Evolutionary conservation across 2,888 invertebrate genomes (phyloP), one percentile per base, ranked within the genome.

Genomic region (Pecten maximus): DNA sequence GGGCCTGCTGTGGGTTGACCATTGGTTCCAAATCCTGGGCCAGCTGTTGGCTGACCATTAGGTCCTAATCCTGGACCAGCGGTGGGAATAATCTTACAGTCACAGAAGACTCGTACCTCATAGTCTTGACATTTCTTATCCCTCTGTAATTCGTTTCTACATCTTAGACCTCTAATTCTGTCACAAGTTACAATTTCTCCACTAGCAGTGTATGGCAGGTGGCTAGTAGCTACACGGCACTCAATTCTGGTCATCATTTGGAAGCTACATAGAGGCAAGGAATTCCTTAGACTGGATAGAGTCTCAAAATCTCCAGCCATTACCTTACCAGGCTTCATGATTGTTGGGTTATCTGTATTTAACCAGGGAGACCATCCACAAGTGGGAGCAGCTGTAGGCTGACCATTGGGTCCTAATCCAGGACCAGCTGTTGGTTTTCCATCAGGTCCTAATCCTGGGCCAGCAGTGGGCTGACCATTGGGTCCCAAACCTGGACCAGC

Each of bases 151-250:
- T 90, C 87, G 88, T 92, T 92, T 44, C 89, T 89, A 91, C 95
- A 95, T 40, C 93, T 93, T 40, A 95, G 91, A 12, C 95, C 95
- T n/a, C 93, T 90, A 4, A 91, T 90, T 35, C 95, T 89, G 93
- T 98, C 98, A 96, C 99, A 99, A 93, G 98, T 98, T 0, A 98
- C 98, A 95, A 98, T 97, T 89, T 98, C 97, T 0, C 98, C 98
- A 23, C 98, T 98, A 91, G 98, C 97, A 94, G 98, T 98, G 0
- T 98, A 97, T 0, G 97, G 96, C 91, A 97, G 97, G 94, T 98
- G 98, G 0, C 97, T 97, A 0, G 97, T 97, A 0, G 98, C 98
- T 0, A 98, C 98, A 50, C 98, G 97, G 95, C 99, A 99, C 95
- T 98, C 98, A 91, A 99, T 98, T 40, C 90, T 88, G 35, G 91